Percentiles rank a stretch among this genome's conserved stretches.
Conservation (phyloP, 1,140 invertebrate species). For the Heliconius hermathena region DNA sequence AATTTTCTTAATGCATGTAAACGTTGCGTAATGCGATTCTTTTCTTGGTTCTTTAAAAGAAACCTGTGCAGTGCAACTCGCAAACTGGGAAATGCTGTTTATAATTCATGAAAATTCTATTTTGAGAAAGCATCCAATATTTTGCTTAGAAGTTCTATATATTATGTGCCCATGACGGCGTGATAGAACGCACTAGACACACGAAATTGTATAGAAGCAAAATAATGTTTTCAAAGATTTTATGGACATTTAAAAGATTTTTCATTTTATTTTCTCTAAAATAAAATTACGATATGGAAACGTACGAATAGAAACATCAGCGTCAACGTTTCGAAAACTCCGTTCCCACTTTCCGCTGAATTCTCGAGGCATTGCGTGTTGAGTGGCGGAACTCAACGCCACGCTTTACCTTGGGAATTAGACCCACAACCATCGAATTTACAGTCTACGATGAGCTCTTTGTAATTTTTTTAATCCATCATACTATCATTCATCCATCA, state of each 20-base stretch:
- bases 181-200: neutral
- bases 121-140: neutral
- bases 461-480: too few relatives aligned
- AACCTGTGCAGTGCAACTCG: neutral
- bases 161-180: neutral
- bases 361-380: too few relatives aligned
- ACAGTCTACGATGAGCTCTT: neutral
- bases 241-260: neutral
- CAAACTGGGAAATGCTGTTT: neutral
- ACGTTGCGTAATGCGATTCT: neutral
- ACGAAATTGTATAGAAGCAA: neutral
- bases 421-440: too few relatives aligned
- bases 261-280: neutral
- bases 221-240: neutral
- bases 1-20: conserved; percentile 14
- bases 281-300: too few relatives aligned
- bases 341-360: too few relatives aligned
- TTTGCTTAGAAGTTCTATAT: neutral
- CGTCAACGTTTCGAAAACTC: too few relatives aligned
- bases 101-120: neutral
- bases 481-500: neutral
- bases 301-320: too few relatives aligned
- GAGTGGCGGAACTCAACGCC: too few relatives aligned
- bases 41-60: neutral
- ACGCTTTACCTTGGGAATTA: too few relatives aligned